phyloP scores from a whole-genome alignment of 2,113 vertebrate species.

The Clarias gariepinus region DNA sequence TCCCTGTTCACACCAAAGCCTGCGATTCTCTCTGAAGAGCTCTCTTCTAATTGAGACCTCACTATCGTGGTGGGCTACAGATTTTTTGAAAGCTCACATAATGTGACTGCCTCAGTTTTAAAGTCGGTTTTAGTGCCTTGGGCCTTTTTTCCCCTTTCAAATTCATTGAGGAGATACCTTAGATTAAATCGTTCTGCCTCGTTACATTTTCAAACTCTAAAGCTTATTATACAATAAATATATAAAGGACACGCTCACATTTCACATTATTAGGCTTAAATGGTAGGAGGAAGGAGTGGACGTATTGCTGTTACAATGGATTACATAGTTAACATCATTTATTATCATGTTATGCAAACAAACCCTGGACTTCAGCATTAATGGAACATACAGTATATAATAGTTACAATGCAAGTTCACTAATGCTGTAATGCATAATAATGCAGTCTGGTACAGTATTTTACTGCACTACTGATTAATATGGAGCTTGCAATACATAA shows the following conservation, averaged over 20 bases:
- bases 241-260: not conserved
- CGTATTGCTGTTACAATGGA: not conserved
- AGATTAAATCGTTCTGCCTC: not conserved
- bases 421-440: not conserved
- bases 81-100: conserved; percentile 8
- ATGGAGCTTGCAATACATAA: not conserved
- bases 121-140: not conserved
- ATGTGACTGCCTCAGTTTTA: not conserved
- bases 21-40: conserved; percentile 35
- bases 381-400: not conserved
- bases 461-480: not conserved
- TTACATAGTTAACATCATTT: not conserved
- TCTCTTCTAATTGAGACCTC: conserved; percentile 49
- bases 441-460: not conserved
- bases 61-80: not conserved
- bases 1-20: conserved; percentile 40
- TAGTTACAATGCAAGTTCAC: not conserved
- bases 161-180: not conserved
- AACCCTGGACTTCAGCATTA: not conserved
- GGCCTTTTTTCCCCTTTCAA: not conserved
- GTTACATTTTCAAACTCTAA: not conserved
- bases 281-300: not conserved
- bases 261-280: not conserved
- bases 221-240: not conserved
- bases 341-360: not conserved